Conservation (phyloP, 2,888 invertebrate genomes). For the Synanthedon myopaeformis region DNA sequence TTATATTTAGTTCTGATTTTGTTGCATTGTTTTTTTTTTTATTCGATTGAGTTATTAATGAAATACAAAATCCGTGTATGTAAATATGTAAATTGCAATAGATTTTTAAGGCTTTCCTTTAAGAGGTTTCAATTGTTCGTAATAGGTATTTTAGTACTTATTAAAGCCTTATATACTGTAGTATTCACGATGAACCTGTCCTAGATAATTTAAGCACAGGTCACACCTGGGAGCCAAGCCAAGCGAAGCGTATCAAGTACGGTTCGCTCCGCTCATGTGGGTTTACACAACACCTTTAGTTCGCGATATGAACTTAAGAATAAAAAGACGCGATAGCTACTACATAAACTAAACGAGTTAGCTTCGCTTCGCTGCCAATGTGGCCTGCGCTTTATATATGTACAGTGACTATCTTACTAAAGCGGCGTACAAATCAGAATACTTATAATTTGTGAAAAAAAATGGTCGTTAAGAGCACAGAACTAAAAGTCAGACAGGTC, state of each 20-base stretch:
- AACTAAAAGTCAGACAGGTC: neutral
- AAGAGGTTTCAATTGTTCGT: neutral
- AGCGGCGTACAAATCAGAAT: too few relatives aligned
- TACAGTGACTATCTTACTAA: too few relatives aligned
- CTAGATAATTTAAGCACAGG: neutral
- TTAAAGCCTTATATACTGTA: neutral
- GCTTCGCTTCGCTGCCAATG: too few relatives aligned
- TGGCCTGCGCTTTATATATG: too few relatives aligned
- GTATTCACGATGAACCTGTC: neutral
- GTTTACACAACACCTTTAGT: too few relatives aligned
- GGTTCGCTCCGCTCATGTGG: too few relatives aligned
- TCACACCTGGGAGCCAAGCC: too few relatives aligned
- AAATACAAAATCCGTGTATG: constrained; percentile 12
- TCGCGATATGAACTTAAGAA: too few relatives aligned
- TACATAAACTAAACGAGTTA: too few relatives aligned
- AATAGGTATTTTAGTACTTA: neutral
- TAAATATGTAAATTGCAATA: constrained; percentile 33
- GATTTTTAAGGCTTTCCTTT: constrained; percentile 10
- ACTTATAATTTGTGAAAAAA: neutral
- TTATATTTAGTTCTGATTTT: neutral
- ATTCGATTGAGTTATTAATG: constrained; percentile 3
- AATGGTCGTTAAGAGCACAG: neutral
- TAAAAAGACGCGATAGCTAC: too few relatives aligned
- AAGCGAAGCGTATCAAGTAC: too few relatives aligned
- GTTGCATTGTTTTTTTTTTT: constrained; percentile 1